A percentile compares a stretch with the other conserved stretches of the same genome.
phyloP scores from a whole-genome alignment of 1,140 invertebrate genomes.

The Venturia canescens region DNA sequence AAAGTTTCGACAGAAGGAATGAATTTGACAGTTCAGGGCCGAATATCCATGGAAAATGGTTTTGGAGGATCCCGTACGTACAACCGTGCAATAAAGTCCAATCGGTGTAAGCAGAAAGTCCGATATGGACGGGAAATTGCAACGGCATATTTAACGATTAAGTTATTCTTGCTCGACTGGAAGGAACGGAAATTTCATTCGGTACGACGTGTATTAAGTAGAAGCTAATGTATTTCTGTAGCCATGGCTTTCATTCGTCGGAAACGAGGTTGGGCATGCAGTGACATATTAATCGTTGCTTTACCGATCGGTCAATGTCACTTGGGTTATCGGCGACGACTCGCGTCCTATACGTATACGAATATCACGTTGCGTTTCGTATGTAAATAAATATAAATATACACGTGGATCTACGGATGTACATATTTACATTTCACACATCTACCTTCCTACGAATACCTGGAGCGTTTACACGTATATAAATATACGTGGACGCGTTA shows the following conservation, averaged over 20 bases:
- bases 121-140: constrained; percentile 19
- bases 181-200: constrained; percentile 25
- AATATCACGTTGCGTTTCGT: not conserved
- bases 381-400: not conserved
- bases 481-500: too few species aligned
- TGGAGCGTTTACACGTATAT: too few species aligned
- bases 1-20: too few species aligned
- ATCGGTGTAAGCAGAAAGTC: constrained; percentile 15
- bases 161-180: constrained; percentile 25
- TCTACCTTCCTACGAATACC: too few species aligned
- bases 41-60: too few species aligned
- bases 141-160: constrained; percentile 31
- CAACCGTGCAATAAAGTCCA: constrained; percentile 23
- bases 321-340: constrained; percentile 13
- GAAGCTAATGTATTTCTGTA: constrained; percentile 4
- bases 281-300: constrained; percentile 44
- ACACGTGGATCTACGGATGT: not conserved
- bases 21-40: too few species aligned
- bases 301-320: constrained; percentile 46
- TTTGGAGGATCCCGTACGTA: not conserved
- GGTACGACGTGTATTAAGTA: not conserved
- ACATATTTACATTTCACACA: too few species aligned
- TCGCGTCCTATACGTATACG: not conserved
- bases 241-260: constrained; percentile 18
- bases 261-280: constrained; percentile 4